These are phyloP conservation scores for Cephus nigrinus DNA, from an alignment of 2,888 invertebrate species.

Conservation along the genomic window DNA sequence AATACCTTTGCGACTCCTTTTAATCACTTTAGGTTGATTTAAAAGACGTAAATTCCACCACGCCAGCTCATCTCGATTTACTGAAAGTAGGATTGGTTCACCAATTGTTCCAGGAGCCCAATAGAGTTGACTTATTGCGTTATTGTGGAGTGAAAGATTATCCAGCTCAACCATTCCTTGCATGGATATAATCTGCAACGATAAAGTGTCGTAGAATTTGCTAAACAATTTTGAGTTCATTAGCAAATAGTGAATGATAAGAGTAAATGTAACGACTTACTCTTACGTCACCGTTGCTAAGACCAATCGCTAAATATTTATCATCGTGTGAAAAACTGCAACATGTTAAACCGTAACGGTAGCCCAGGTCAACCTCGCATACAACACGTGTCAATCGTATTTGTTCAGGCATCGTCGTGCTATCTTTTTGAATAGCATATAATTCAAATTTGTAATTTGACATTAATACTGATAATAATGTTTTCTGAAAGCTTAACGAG, in stretches of 20 bases:
- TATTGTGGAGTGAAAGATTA: conserved; percentile 47
- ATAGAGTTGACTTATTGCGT: conserved; percentile 48
- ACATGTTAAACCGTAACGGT: conserved; percentile 38
- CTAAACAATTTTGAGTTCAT: not conserved
- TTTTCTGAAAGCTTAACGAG: conserved; percentile 43
- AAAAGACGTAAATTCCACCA: conserved; percentile 57
- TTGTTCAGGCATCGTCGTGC: conserved; percentile 10
- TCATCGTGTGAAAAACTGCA: conserved; percentile 69
- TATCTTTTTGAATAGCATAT: conserved; percentile 36
- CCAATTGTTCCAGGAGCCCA: conserved; percentile 52
- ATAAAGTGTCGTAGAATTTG: conserved; percentile 1
- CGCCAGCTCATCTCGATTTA: conserved; percentile 53
- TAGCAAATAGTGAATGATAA: not conserved
- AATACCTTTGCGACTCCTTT: conserved; percentile 47
- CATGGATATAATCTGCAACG: conserved; percentile 51
- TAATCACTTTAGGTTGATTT: conserved; percentile 30
- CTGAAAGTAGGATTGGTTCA: conserved; percentile 52
- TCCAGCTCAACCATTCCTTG: conserved; percentile 29
- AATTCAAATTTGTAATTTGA: conserved; percentile 37
- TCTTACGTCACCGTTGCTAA: conserved; percentile 72
- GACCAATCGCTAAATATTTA: conserved; percentile 73
- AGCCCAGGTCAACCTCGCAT: conserved; percentile 16
- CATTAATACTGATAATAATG: conserved; percentile 43
- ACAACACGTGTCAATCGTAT: conserved; percentile 23
- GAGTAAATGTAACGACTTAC: conserved; percentile 64